Percentiles rank a stretch among this genome's conserved stretches.
Evolutionary conservation across 1,140 invertebrate genomes (phyloP).

Genomic region (Drosophila littoralis): DNA sequence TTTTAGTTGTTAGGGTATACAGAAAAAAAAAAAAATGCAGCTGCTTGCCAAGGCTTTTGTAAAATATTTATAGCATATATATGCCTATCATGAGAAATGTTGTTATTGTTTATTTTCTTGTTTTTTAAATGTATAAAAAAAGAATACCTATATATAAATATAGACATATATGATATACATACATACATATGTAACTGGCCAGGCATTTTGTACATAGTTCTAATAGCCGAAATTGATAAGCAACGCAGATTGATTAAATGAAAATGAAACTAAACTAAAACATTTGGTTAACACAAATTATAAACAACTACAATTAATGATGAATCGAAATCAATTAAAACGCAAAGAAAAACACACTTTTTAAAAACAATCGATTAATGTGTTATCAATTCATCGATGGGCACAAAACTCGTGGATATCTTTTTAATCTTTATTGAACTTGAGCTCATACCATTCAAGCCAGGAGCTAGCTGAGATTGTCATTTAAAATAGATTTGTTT

Average conservation of each 20-base stretch:
- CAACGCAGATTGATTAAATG: slow-evolving; percentile 45
- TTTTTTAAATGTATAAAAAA: slow-evolving; percentile 83
- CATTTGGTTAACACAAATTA: slow-evolving; percentile 83
- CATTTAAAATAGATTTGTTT: background rate
- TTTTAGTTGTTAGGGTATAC: slow-evolving; percentile 40
- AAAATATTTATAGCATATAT: slow-evolving; percentile 71
- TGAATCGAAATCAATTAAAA: slow-evolving; percentile 82
- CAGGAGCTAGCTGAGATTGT: too few relatives aligned
- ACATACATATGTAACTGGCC: slow-evolving; percentile 50
- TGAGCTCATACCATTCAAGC: too few relatives aligned
- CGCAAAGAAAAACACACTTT: slow-evolving; percentile 62
- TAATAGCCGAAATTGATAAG: slow-evolving; percentile 71
- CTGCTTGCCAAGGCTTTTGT: slow-evolving; percentile 79
- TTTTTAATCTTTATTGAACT: background rate
- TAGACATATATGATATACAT: slow-evolving; percentile 12
- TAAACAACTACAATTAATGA: slow-evolving; percentile 78
- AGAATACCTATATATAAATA: slow-evolving; percentile 54
- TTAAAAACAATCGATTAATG: slow-evolving; percentile 52
- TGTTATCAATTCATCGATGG: slow-evolving; percentile 22
- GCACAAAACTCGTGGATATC: background rate
- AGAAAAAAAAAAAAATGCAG: slow-evolving; percentile 22
- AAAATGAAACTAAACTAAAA: slow-evolving; percentile 49
- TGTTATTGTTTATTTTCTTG: slow-evolving; percentile 82
- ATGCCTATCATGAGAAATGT: slow-evolving; percentile 67
- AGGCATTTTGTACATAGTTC: slow-evolving; percentile 77